These are phyloP conservation scores for Drosophila kepulauana DNA, from an alignment of 1,140 invertebrate genomes.

Conservation along the genomic window DNA sequence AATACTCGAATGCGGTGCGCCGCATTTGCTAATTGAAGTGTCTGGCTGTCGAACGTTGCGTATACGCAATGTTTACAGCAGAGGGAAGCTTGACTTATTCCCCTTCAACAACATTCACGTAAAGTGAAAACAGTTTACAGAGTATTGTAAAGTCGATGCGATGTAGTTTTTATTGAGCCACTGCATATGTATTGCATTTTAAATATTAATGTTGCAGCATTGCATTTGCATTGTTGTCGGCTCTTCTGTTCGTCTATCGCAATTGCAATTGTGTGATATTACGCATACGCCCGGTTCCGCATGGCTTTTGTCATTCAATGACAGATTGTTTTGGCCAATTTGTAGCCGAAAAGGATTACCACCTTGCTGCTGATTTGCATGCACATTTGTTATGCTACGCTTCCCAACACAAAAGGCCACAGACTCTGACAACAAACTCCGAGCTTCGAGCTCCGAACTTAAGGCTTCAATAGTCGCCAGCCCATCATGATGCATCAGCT, in stretches of 20 bases:
- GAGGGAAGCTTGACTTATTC: too few species aligned
- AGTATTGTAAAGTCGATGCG: not conserved
- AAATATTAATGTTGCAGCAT: slow-evolving; percentile 34
- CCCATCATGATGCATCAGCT: too few species aligned
- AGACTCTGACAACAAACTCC: not conserved
- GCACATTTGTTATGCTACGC: slow-evolving; percentile 3
- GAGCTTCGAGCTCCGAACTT: not conserved
- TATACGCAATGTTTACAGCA: slow-evolving; percentile 46
- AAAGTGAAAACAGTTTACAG: not conserved
- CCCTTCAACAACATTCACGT: too few species aligned
- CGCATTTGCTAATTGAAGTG: slow-evolving; percentile 65
- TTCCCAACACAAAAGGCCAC: not conserved
- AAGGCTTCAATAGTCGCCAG: slow-evolving; percentile 30
- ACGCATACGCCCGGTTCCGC: slow-evolving; percentile 30
- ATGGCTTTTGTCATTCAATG: slow-evolving; percentile 10
- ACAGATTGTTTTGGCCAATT: slow-evolving; percentile 29
- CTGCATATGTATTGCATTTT: slow-evolving; percentile 32
- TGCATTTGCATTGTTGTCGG: slow-evolving; percentile 25
- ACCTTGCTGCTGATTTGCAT: slow-evolving; percentile 36
- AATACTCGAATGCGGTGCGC: slow-evolving; percentile 55
- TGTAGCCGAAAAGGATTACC: slow-evolving; percentile 23
- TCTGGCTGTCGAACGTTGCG: slow-evolving; percentile 30
- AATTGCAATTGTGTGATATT: slow-evolving; percentile 29
- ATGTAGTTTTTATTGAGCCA: not conserved
- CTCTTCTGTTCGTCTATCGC: too few species aligned